Evolutionary conservation across 2,113 vertebrate species (phyloP).

Genomic region (Chionomys nivalis): DNA sequence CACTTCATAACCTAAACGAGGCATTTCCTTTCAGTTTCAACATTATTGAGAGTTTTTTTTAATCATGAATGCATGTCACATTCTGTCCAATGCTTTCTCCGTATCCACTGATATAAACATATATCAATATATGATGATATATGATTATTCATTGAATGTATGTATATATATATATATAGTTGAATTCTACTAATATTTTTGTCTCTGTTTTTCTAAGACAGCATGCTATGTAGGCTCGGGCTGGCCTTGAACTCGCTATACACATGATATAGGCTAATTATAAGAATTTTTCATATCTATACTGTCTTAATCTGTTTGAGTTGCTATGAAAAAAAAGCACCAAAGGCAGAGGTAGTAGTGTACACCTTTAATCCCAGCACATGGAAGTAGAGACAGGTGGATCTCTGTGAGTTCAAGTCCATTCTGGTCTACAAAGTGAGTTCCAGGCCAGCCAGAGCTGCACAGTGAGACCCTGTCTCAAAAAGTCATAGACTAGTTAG

Average conservation of each 20-base stretch:
- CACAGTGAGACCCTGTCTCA: neutral
- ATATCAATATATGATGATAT: neutral
- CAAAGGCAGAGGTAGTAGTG: neutral
- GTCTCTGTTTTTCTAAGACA: constrained; percentile 18
- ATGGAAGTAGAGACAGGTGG: neutral
- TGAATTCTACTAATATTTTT: neutral
- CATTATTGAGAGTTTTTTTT: neutral
- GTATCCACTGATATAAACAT: neutral
- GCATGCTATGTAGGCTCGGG: neutral
- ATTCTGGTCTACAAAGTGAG: neutral
- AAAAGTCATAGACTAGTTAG: neutral
- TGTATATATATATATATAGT: too few species aligned
- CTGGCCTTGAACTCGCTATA: neutral
- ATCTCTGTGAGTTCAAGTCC: neutral
- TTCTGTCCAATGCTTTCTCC: neutral
- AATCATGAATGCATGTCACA: neutral
- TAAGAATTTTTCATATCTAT: neutral
- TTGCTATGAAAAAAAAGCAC: neutral
- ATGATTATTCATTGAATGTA: neutral
- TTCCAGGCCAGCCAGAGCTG: neutral
- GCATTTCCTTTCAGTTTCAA: neutral
- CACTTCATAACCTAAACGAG: neutral
- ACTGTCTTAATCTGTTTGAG: neutral
- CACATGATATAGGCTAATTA: neutral
- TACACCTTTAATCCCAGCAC: neutral